Conservation (phyloP, 2,113 vertebrate genomes). For the Lepus europaeus region DNA sequence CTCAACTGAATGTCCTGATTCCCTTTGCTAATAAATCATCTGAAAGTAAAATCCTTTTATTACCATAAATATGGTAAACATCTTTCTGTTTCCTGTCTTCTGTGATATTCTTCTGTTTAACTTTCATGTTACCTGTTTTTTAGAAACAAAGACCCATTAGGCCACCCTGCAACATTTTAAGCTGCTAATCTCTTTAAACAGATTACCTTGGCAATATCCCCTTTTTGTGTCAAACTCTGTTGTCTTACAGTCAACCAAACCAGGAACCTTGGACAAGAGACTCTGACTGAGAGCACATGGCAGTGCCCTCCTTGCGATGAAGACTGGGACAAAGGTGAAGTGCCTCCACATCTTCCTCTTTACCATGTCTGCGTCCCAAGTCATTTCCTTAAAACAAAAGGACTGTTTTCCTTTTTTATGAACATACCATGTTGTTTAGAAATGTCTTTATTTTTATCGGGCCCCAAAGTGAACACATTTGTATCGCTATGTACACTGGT, state of each 20-base stretch:
- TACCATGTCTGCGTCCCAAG: slow-evolving; percentile 38
- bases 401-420: slow-evolving; percentile 68
- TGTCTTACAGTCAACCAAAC: slow-evolving; percentile 81
- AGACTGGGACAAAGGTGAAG: slow-evolving; percentile 87
- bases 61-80: slow-evolving; percentile 52
- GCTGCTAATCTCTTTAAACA: slow-evolving; percentile 29
- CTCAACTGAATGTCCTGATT: slow-evolving; percentile 67
- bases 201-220: neutral
- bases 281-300: slow-evolving; percentile 80
- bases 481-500: slow-evolving; percentile 62
- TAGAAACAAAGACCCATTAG: slow-evolving; percentile 59
- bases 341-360: neutral
- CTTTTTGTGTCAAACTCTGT: slow-evolving; percentile 15
- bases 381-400: slow-evolving; percentile 68
- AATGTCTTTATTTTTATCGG: slow-evolving; percentile 69
- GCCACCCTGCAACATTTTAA: slow-evolving; percentile 40
- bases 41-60: slow-evolving; percentile 67
- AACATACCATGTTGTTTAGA: slow-evolving; percentile 56
- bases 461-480: slow-evolving; percentile 67
- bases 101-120: slow-evolving; percentile 34
- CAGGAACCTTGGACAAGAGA: slow-evolving; percentile 77
- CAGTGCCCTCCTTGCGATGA: slow-evolving; percentile 85
- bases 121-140: slow-evolving; percentile 56
- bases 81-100: slow-evolving; percentile 56
- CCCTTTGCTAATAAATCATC: slow-evolving; percentile 65